Base-by-base conservation (phyloP, 2,113 vertebrate genomes). In the Grammomys dolichurus region DNA sequence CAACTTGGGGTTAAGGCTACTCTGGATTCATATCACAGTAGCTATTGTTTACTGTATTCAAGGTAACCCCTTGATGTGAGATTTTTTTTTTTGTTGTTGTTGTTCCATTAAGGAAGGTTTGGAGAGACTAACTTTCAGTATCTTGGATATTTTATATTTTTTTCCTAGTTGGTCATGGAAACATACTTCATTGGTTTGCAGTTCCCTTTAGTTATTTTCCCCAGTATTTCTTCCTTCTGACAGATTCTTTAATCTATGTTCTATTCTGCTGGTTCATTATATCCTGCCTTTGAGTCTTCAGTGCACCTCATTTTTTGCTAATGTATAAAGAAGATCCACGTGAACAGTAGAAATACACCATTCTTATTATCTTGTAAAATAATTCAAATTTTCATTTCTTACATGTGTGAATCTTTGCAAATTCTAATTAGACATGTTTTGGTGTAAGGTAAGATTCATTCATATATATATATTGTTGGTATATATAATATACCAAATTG, bases 31-130 rank as follows among this genome's bases (percentile, higher is more conserved):
- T 28, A 82, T n/a, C 20, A 2, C 22, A 13, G 13, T 90, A 31
- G 1, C 16, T 56, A 1, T 60, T 31, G 8, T 94, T 51, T n/a
- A 31, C n/a, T 84, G 54, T 81, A 56, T 12, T 20, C 20, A n/a
- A 81, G 51, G 33, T 22, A 58, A 58, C 11, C 7, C 10, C 10
- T 80, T 56, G 9, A 33, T 51, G 51, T 56, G 51, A 4, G 22
- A 13, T 51, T 58, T 90, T 54, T 63, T 63, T 51, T 54, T 63
- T 63, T 51, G 51, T 11, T 51, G 51, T 51, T 51, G 51, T 51
- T 80, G 3, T 94, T 91, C 31, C 76, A 4, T 36, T 96, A 82
- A 88, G 43, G 60, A 22, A 94, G 14, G 17, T 82, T 90, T 94
- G 31, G 33, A 69, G 63, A 77, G 6, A 9, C 20, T 67, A 20